phyloP scores from a whole-genome alignment of 2,888 invertebrate species.

The Philopedon plagiatum region DNA sequence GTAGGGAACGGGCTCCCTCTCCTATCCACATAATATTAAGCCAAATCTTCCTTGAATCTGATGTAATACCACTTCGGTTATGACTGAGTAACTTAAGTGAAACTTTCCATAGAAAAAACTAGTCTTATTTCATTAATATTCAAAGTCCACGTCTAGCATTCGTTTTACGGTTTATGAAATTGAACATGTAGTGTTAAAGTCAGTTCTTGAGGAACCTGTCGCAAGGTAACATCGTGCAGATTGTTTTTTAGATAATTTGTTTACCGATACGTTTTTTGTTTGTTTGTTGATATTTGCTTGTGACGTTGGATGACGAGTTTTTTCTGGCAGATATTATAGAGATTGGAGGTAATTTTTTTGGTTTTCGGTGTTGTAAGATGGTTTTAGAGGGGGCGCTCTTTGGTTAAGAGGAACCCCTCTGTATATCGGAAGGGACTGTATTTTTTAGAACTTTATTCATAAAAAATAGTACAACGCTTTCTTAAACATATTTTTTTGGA shows the following conservation, averaged over 20 bases:
- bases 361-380: neutral
- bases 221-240: neutral
- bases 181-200: neutral
- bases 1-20: no score
- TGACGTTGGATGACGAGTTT: neutral
- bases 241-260: constrained; percentile 6
- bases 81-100: neutral
- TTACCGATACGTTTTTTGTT: neutral
- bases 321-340: neutral
- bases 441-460: no score
- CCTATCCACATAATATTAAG: no score
- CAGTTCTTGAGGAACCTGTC: neutral
- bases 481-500: no score
- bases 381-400: neutral
- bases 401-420: neutral
- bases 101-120: neutral
- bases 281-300: no score
- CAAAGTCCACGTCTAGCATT: neutral
- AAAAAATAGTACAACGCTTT: no score
- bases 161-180: neutral
- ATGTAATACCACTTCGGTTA: neutral
- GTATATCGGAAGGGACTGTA: no score
- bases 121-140: neutral
- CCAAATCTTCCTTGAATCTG: no score
- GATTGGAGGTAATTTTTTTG: neutral